Conservation (phyloP, 1,140 invertebrate genomes). For the Caenorhabditis brenneri region DNA sequence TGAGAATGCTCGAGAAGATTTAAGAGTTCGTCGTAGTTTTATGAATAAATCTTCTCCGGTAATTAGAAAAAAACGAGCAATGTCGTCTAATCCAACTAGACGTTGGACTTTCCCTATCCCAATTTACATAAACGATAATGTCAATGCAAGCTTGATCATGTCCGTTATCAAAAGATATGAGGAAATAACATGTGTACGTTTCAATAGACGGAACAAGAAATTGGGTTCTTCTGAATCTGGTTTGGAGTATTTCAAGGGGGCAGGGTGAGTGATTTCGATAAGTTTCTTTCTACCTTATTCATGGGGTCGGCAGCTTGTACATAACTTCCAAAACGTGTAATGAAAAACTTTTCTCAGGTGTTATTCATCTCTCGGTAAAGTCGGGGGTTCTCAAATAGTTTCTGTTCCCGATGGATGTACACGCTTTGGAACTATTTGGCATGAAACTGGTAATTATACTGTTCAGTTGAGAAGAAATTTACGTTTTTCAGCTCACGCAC, state of each 20-base stretch:
- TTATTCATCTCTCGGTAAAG: constrained; percentile 29
- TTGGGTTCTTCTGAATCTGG: background rate
- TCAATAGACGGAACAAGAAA: background rate
- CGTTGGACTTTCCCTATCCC: constrained; percentile 50
- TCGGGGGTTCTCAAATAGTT: constrained; percentile 1
- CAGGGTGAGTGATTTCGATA: no score
- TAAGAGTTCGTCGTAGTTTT: background rate
- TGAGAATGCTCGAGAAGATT: constrained; percentile 1
- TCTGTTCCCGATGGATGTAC: constrained; percentile 48
- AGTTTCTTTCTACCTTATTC: no score
- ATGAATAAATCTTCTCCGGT: background rate
- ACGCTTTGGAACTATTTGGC: constrained; percentile 44
- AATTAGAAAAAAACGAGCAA: constrained; percentile 22
- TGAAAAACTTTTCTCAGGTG: no score
- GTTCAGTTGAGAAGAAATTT: no score
- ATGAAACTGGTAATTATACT: constrained; percentile 43
- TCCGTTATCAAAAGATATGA: constrained; percentile 22
- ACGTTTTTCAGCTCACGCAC: constrained; percentile 48
- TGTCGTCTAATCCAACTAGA: background rate
- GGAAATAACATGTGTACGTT: constrained; percentile 3
- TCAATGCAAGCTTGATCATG: background rate
- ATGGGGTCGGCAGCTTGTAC: no score
- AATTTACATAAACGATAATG: constrained; percentile 14
- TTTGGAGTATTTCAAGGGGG: constrained; percentile 4
- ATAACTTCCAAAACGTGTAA: no score